phyloP scores from a whole-genome alignment of 2,888 invertebrate genomes.

The Acrocyrtus sp. region DNA sequence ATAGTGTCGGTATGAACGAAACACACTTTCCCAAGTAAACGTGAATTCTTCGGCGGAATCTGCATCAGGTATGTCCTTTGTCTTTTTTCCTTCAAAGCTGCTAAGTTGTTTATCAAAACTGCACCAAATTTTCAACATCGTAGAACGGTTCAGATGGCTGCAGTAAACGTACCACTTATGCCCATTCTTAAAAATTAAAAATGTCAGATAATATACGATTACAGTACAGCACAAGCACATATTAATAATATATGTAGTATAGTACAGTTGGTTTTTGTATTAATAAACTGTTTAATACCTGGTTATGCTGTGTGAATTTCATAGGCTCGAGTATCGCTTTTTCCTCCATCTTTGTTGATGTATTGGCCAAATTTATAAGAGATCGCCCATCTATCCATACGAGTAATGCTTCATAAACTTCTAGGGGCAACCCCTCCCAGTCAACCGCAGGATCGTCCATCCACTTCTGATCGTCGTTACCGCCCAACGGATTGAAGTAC shows the following conservation, averaged over 20 bases:
- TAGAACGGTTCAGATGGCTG: background rate
- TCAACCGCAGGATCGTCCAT: background rate
- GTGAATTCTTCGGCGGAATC: too few species aligned
- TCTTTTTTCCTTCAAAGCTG: background rate
- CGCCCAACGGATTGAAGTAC: too few species aligned
- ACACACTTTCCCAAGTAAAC: slow-evolving; percentile 12
- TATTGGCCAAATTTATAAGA: slow-evolving; percentile 13
- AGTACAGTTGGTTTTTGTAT: too few species aligned
- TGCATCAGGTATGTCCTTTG: background rate
- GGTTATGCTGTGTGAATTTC: too few species aligned
- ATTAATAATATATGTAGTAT: too few species aligned
- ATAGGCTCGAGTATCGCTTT: slow-evolving; percentile 6
- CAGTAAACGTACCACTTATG: slow-evolving; percentile 15
- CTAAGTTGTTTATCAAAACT: slow-evolving; percentile 5
- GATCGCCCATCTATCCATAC: slow-evolving; percentile 14
- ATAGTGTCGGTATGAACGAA: background rate
- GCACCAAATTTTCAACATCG: slow-evolving; percentile 7
- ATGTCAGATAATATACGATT: too few species aligned
- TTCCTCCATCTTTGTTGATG: background rate
- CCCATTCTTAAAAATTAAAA: too few species aligned
- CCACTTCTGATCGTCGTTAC: background rate
- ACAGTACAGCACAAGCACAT: too few species aligned
- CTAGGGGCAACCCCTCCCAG: slow-evolving; percentile 18
- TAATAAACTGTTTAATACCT: too few species aligned
- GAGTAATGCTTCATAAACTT: slow-evolving; percentile 21